Evolutionary conservation across 2,113 vertebrate genomes (phyloP).

Genomic region (Equus quagga): DNA sequence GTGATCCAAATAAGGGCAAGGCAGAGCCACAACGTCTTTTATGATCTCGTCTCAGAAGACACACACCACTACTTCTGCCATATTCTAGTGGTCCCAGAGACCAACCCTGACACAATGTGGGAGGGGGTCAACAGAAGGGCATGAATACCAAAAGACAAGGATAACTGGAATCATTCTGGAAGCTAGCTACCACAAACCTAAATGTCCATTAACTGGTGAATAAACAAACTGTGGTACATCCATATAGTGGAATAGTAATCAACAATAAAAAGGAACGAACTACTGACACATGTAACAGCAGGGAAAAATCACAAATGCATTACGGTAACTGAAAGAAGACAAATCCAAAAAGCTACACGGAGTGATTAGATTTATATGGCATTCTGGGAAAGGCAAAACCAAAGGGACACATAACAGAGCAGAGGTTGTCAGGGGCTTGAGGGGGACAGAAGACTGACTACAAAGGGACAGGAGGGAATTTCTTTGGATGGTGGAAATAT

Average conservation of each 20-base stretch:
- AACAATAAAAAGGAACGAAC: neutral
- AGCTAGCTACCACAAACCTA: neutral
- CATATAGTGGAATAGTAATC: neutral
- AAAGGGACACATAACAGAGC: neutral
- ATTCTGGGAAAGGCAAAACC: conserved; percentile 8
- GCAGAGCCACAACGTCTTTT: neutral
- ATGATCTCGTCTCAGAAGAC: neutral
- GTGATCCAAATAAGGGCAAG: neutral
- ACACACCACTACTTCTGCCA: neutral
- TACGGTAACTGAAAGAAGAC: neutral
- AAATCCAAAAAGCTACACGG: neutral
- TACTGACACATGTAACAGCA: neutral
- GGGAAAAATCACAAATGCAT: neutral
- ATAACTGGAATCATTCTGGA: neutral
- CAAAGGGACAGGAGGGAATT: neutral
- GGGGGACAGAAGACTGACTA: neutral
- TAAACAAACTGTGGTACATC: neutral
- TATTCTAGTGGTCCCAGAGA: neutral
- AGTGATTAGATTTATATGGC: neutral
- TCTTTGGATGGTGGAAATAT: neutral
- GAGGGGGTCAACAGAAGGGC: neutral
- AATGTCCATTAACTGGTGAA: neutral
- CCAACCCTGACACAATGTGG: neutral
- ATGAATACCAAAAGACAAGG: neutral
- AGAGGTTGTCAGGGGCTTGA: neutral